phyloP scores from a whole-genome alignment of 2,888 invertebrate species.

The Idaea dimidiata region DNA sequence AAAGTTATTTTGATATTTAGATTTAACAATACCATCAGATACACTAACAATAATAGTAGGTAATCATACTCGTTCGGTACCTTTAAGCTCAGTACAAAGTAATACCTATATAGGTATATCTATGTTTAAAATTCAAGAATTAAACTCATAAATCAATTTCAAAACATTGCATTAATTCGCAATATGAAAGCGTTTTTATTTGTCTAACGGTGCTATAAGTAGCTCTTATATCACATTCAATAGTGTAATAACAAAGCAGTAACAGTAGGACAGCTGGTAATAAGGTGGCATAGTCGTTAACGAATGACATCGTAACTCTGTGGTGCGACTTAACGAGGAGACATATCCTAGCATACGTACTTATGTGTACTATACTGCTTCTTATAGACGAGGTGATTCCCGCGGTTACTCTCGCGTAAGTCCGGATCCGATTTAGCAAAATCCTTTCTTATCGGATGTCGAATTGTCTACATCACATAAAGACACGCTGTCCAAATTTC shows the following conservation, averaged over 20 bases:
- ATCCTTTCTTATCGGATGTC: too few species aligned
- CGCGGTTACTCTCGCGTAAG: too few species aligned
- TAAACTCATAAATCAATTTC: not conserved
- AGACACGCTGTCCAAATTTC: too few species aligned
- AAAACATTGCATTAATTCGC: not conserved
- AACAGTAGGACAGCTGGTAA: conserved; percentile 44
- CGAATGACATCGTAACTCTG: conserved; percentile 49
- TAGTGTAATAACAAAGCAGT: conserved; percentile 52
- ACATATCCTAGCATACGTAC: conserved; percentile 16
- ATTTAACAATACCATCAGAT: not conserved
- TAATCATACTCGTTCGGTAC: too few species aligned
- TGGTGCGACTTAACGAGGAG: conserved; percentile 48
- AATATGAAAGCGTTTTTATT: conserved; percentile 12
- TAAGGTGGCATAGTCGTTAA: conserved; percentile 55
- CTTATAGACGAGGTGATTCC: too few species aligned
- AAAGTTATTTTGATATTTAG: conserved; percentile 12
- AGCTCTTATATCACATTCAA: conserved; percentile 20
- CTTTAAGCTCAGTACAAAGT: not conserved
- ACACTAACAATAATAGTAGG: not conserved
- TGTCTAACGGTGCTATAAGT: conserved; percentile 11
- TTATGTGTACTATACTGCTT: not conserved
- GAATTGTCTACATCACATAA: too few species aligned
- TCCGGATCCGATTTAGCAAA: too few species aligned
- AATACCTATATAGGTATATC: too few species aligned
- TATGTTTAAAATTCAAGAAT: too few species aligned